Conservation (phyloP, 1,140 invertebrate species). For the Brachionus manjavacas region DNA sequence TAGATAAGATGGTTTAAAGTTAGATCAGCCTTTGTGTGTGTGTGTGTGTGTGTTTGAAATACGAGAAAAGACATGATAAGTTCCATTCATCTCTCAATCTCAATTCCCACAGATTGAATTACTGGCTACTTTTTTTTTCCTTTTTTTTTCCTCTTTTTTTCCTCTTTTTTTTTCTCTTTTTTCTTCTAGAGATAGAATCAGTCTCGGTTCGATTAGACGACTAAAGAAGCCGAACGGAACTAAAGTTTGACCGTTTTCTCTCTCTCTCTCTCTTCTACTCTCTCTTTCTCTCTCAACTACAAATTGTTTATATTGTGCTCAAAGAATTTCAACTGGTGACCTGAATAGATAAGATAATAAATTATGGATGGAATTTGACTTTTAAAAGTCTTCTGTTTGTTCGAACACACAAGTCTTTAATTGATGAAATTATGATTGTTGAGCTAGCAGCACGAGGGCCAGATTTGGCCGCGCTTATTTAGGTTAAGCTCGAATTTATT, state of each 20-base stretch:
- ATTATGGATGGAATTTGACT: constrained; percentile 29
- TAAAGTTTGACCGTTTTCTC: neutral
- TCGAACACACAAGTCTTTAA: neutral
- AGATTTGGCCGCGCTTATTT: neutral
- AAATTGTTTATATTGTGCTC: constrained; percentile 9
- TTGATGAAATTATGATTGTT: constrained; percentile 25
- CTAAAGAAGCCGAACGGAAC: neutral
- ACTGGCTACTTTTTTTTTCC: neutral
- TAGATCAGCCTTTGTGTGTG: no score
- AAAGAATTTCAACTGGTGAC: constrained; percentile 8
- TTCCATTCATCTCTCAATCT: neutral
- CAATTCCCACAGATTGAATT: constrained; percentile 20
- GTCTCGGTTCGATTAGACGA: constrained; percentile 5
- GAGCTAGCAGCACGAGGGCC: neutral
- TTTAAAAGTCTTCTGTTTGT: constrained; percentile 41
- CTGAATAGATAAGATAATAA: constrained; percentile 42
- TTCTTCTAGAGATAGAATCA: neutral
- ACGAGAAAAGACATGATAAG: constrained; percentile 30
- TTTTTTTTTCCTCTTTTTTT: neutral
- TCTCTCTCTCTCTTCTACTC: neutral
- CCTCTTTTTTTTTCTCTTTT: neutral
- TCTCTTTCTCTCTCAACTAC: neutral
- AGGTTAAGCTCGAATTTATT: neutral
- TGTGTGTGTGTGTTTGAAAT: neutral
- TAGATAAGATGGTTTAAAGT: constrained; percentile 15